These are phyloP conservation scores for Sphenodon punctatus DNA, from an alignment of 2,797 vertebrate genomes.

Conservation along the genomic window DNA sequence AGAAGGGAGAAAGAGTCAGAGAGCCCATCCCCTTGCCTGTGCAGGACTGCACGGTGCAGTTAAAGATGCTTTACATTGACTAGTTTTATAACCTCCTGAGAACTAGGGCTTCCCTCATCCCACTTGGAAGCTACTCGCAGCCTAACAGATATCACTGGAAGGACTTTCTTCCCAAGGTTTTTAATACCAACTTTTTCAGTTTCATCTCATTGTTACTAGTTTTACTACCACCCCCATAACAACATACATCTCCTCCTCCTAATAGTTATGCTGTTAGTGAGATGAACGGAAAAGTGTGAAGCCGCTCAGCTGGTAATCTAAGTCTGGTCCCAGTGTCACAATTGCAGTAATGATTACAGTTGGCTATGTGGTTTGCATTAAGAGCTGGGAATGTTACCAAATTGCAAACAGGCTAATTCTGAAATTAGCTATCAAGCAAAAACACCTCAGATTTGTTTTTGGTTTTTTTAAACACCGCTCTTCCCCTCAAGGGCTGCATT, in stretches of 20 bases:
- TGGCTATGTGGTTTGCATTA: neutral
- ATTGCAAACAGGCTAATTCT: too few species aligned
- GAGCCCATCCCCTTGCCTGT: neutral
- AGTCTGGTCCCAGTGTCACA: neutral
- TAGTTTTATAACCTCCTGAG: fast-evolving
- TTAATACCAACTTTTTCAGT: neutral
- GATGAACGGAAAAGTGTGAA: neutral
- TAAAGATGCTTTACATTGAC: neutral
- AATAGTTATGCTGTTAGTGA: neutral
- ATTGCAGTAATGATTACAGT: neutral
- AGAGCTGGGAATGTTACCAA: neutral
- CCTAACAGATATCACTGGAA: neutral
- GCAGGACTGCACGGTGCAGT: too few species aligned
- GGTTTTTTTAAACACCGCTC: too few species aligned
- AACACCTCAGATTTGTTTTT: too few species aligned
- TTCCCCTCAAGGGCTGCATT: fast-evolving
- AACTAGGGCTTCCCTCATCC: neutral
- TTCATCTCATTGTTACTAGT: neutral
- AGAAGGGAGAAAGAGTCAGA: neutral
- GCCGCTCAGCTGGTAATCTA: neutral
- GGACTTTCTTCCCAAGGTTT: neutral
- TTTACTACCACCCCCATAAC: too few species aligned
- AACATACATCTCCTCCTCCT: neutral
- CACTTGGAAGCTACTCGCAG: neutral
- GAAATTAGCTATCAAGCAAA: too few species aligned